A percentile compares a stretch with the other conserved stretches of the same genome.
Evolutionary conservation across 2,888 invertebrate species (phyloP).

Genomic region (Isoperla grammatica): DNA sequence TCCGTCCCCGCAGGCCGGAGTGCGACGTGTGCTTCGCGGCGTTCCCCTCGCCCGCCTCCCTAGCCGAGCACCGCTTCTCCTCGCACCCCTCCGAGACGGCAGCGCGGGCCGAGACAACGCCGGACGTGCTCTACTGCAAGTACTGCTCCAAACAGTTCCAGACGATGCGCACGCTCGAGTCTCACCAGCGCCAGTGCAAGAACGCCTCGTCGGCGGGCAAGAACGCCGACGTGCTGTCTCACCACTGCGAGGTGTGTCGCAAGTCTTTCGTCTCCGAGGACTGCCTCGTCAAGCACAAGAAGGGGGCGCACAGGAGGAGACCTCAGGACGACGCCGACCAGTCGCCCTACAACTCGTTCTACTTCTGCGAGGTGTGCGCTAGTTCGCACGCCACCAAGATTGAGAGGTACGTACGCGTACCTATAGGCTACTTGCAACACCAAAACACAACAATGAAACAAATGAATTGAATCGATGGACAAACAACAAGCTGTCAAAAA

Average conservation of each 20-base stretch:
- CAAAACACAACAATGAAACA: too few species aligned
- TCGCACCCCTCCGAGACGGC: too few species aligned
- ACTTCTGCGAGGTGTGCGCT: conserved; percentile 47
- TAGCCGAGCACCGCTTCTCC: too few species aligned
- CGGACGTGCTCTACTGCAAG: not conserved
- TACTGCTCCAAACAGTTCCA: not conserved
- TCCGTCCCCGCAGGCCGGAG: too few species aligned
- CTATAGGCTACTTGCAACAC: too few species aligned
- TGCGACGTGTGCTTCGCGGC: too few species aligned
- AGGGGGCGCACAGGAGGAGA: conserved; percentile 39
- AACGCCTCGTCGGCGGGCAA: not conserved
- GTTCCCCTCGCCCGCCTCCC: too few species aligned
- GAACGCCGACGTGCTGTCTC: not conserved
- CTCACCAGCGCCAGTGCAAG: conserved; percentile 4
- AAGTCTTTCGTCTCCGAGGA: conserved; percentile 46
- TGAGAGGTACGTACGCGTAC: too few species aligned
- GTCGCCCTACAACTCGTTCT: conserved; percentile 43
- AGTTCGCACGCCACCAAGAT: conserved; percentile 46
- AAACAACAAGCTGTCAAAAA: too few species aligned
- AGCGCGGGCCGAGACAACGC: too few species aligned
- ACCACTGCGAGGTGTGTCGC: conserved; percentile 44
- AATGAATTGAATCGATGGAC: too few species aligned
- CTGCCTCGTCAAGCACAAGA: conserved; percentile 46
- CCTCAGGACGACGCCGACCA: conserved; percentile 24
- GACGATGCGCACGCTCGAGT: not conserved